phyloP scores from a whole-genome alignment of 2,888 invertebrate species.

The Archips crataeganus region DNA sequence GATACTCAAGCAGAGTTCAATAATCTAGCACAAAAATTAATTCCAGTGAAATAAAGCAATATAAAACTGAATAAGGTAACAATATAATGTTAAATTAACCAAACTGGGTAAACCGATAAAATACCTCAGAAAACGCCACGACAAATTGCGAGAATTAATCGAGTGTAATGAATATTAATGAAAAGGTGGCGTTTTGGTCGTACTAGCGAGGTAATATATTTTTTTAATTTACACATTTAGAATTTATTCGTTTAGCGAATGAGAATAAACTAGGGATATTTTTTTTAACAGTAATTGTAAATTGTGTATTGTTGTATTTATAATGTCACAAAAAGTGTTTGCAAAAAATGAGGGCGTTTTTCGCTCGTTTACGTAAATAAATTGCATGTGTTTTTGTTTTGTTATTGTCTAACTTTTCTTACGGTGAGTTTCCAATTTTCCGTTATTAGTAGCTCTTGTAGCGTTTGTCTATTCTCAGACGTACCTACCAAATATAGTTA shows the following conservation, averaged over 20 bases:
- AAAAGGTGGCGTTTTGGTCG: constrained; percentile 32
- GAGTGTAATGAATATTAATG: constrained; percentile 63
- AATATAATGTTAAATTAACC: constrained; percentile 57
- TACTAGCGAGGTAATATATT: constrained; percentile 33
- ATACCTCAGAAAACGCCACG: constrained; percentile 60
- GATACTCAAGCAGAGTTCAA: background rate
- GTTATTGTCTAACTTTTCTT: no score
- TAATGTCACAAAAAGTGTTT: background rate
- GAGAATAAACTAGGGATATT: background rate
- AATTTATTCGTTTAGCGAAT: background rate
- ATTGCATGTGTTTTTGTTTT: no score
- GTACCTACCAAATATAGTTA: no score
- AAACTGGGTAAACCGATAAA: constrained; percentile 59
- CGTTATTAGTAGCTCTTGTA: no score
- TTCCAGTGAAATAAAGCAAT: constrained; percentile 52
- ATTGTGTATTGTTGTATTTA: no score
- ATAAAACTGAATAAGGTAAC: constrained; percentile 50
- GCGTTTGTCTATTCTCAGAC: no score
- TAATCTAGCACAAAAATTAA: background rate
- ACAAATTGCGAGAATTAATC: constrained; percentile 71
- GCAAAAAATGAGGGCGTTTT: background rate
- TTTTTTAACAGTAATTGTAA: background rate
- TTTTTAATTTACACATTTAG: constrained; percentile 17
- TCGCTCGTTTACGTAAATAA: background rate
- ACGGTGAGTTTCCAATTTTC: no score